Conservation (phyloP, 2,113 vertebrate species). For the Paedocypris sp. region DNA sequence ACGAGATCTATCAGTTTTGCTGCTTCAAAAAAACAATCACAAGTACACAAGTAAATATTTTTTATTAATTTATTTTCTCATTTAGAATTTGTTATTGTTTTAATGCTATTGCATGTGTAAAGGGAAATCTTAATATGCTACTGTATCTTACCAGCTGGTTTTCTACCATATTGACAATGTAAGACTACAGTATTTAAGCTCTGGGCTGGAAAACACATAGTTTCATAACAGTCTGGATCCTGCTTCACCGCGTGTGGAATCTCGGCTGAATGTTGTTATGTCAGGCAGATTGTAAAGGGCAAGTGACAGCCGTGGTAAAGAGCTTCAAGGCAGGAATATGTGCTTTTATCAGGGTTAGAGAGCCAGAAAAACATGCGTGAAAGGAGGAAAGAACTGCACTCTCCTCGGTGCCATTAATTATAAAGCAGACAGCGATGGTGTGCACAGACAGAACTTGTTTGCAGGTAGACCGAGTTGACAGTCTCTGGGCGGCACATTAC, state of each 20-base stretch:
- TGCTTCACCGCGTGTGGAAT: neutral
- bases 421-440: slow-evolving; percentile 21
- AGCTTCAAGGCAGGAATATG: neutral
- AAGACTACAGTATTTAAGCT: neutral
- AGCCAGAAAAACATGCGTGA: slow-evolving; percentile 12
- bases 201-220: neutral
- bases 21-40: too few species aligned
- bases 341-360: slow-evolving; percentile 25
- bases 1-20: too few species aligned
- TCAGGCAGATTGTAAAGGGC: slow-evolving; percentile 8
- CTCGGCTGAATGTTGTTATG: slow-evolving; percentile 2
- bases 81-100: too few species aligned
- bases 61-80: too few species aligned
- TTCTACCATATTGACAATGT: neutral
- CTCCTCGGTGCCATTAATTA: slow-evolving; percentile 30
- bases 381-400: slow-evolving; percentile 6
- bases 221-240: slow-evolving; percentile 18
- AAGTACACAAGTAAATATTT: too few species aligned
- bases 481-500: slow-evolving; percentile 3
- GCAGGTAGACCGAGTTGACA: slow-evolving; percentile 19
- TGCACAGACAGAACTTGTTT: slow-evolving; percentile 3
- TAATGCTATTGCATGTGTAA: too few species aligned
- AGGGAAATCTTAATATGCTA: neutral
- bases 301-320: slow-evolving; percentile 17
- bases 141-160: neutral